These are phyloP conservation scores for Xylota sylvarum DNA, from an alignment of 2,888 invertebrate species.

Conservation along the genomic window DNA sequence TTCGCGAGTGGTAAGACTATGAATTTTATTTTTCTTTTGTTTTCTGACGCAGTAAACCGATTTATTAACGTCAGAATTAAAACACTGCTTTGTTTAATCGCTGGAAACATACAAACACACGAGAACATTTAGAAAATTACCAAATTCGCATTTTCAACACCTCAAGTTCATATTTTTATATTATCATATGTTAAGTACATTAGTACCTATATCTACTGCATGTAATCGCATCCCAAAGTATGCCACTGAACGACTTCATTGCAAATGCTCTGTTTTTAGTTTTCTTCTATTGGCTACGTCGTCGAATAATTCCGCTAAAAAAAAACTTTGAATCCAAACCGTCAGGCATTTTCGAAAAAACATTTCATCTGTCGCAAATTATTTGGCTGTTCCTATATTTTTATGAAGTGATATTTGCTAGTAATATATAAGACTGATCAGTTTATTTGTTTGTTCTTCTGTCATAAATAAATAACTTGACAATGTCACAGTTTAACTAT, in stretches of 20 bases:
- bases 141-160: too few species aligned
- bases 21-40: too few species aligned
- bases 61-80: too few species aligned
- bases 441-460: neutral
- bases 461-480: conserved; percentile 1
- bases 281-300: conserved; percentile 13
- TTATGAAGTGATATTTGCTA: conserved; percentile 3
- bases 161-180: too few species aligned
- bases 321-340: conserved; percentile 49
- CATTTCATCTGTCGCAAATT: neutral
- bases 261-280: neutral
- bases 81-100: too few species aligned
- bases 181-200: too few species aligned
- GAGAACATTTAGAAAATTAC: neutral
- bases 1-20: too few species aligned
- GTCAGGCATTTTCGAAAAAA: conserved; percentile 38
- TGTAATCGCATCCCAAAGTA: neutral
- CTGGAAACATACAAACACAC: too few species aligned
- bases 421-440: neutral
- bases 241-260: conserved; percentile 21
- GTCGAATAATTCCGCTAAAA: conserved; percentile 36
- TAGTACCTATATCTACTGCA: too few species aligned
- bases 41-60: too few species aligned
- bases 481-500: conserved; percentile 93
- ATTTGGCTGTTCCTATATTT: neutral